A percentile compares a stretch with the other conserved stretches of the same genome.
These are phyloP conservation scores for Ailuropoda melanoleuca DNA, from an alignment of 2,113 vertebrate genomes.

Conservation along the genomic window DNA sequence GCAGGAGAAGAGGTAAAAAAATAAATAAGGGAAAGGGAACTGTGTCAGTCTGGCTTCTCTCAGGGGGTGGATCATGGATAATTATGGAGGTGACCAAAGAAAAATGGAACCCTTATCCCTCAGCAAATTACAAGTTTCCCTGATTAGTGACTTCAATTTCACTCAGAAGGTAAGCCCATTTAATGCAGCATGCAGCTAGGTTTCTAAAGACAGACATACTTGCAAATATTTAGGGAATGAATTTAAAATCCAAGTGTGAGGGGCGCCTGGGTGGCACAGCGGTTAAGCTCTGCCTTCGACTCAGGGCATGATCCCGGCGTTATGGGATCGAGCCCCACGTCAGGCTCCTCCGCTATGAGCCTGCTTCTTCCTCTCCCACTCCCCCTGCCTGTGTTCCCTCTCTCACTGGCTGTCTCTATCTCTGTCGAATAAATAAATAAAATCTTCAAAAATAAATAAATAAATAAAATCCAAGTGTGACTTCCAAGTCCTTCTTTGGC, in stretches of 20 bases:
- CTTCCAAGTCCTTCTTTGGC: not conserved
- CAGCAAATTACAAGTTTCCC: constrained; percentile 13
- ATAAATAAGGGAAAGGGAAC: not conserved
- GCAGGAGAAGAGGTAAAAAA: not conserved
- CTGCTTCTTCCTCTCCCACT: too few relatives aligned
- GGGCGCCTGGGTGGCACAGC: too few relatives aligned
- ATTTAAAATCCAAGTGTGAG: constrained; percentile 7
- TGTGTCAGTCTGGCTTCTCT: not conserved
- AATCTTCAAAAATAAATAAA: too few relatives aligned
- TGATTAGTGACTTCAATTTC: constrained; percentile 38
- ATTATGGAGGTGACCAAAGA: not conserved
- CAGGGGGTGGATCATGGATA: not conserved
- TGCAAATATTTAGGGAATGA: not conserved
- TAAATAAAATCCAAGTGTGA: not conserved
- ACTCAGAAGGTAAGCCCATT: constrained; percentile 37
- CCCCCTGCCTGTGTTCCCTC: too few relatives aligned
- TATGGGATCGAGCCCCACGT: too few relatives aligned
- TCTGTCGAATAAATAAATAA: too few relatives aligned
- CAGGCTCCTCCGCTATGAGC: too few relatives aligned
- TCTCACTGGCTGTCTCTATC: too few relatives aligned
- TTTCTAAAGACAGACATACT: not conserved
- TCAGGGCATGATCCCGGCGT: too few relatives aligned
- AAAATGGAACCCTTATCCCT: not conserved
- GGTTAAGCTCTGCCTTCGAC: too few relatives aligned
- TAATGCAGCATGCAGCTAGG: not conserved